These are phyloP conservation scores for Dryococelus australis DNA, from an alignment of 2,888 invertebrate genomes.

Conservation along the genomic window DNA sequence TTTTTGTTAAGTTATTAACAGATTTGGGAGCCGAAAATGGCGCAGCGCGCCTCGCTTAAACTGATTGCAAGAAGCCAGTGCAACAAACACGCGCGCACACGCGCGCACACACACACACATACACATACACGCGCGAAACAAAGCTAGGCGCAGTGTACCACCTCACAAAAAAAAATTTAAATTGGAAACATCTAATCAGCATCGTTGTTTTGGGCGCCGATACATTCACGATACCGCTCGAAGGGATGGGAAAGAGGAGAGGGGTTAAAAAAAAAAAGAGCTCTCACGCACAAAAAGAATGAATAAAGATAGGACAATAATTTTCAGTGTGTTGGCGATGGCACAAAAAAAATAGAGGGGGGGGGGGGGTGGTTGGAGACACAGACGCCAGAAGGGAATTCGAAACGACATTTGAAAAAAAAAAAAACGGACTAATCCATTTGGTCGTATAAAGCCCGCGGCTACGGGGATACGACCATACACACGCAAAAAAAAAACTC, in stretches of 20 bases:
- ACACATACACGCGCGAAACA: not conserved
- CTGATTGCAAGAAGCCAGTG: not conserved
- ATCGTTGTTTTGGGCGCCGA: not conserved
- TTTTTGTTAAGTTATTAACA: not conserved
- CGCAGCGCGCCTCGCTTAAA: not conserved
- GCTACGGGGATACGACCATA: not conserved
- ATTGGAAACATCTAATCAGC: slow-evolving; percentile 16
- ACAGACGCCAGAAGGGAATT: slow-evolving; percentile 5
- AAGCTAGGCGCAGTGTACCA: not conserved
- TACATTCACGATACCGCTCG: not conserved
- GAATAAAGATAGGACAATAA: not conserved
- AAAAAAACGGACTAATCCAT: not conserved
- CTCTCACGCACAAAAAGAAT: not conserved
- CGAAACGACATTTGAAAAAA: not conserved
- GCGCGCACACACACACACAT: not conserved
- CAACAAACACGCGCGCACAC: not conserved
- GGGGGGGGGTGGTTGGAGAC: not conserved
- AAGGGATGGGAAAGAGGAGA: not conserved
- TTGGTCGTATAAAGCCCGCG: not conserved
- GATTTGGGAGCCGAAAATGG: not conserved
- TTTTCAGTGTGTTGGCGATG: not conserved
- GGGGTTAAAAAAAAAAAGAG: not conserved
- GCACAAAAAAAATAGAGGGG: not conserved
- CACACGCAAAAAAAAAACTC: not conserved
- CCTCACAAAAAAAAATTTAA: not conserved